A percentile compares a stretch with the other conserved stretches of the same genome.
Evolutionary conservation across 2,113 vertebrate species (phyloP).

Genomic region (Amazona vittata): DNA sequence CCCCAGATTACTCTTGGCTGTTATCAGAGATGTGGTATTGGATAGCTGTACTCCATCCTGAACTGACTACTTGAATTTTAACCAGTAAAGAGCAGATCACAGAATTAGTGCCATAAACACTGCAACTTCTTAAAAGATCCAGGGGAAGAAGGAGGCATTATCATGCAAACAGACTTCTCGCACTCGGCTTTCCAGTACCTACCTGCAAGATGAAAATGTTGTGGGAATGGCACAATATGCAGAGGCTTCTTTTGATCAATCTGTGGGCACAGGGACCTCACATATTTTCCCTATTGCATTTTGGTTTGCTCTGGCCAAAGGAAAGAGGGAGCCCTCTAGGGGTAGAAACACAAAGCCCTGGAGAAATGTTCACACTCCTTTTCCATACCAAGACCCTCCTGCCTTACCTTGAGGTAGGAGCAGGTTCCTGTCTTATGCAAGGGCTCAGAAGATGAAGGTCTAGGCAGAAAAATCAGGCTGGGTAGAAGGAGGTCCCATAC

Average conservation of each 20-base stretch:
- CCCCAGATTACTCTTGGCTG: neutral
- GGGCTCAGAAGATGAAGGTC: neutral
- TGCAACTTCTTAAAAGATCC: neutral
- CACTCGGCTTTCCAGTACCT: neutral
- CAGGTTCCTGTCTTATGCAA: rapidly evolving
- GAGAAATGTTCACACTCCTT: rapidly evolving
- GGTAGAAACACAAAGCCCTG: neutral
- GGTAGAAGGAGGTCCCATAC: neutral
- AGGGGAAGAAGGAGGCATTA: neutral
- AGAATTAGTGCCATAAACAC: neutral
- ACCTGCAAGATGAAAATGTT: too few relatives aligned
- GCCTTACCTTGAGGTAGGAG: neutral
- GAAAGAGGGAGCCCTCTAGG: conserved; percentile 56
- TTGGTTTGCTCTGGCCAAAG: neutral
- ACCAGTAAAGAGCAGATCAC: neutral
- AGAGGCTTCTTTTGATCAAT: rapidly evolving
- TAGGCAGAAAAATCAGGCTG: neutral
- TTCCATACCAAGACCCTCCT: rapidly evolving
- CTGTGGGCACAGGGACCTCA: rapidly evolving
- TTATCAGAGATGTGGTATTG: neutral
- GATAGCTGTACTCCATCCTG: neutral
- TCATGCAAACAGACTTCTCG: neutral
- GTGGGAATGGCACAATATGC: rapidly evolving
- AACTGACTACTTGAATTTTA: neutral
- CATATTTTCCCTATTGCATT: rapidly evolving